Evolutionary conservation across 2,113 vertebrate species (phyloP).

Genomic region (Blennius ocellaris): DNA sequence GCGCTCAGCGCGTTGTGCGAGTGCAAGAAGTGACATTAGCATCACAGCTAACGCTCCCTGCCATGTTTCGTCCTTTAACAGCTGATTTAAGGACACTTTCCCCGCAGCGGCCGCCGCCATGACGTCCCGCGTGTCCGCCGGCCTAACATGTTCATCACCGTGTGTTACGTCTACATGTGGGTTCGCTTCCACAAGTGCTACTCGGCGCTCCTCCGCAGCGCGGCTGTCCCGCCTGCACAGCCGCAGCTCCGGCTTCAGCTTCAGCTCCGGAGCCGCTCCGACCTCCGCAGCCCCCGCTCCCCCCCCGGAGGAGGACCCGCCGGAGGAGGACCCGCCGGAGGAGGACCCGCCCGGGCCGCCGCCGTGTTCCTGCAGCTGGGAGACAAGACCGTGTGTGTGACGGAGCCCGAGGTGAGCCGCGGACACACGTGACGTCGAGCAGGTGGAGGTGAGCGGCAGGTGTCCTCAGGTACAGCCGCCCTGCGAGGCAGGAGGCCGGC

Average conservation of each 20-base stretch:
- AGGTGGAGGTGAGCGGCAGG: no score
- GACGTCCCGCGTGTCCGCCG: no score
- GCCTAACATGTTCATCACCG: constrained; percentile 90
- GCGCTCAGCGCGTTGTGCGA: no score
- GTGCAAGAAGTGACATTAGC: no score
- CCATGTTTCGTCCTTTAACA: no score
- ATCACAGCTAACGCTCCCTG: no score
- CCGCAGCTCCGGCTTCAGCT: constrained; percentile 82
- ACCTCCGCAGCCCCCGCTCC: background rate
- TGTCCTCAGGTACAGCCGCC: no score
- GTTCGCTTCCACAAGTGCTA: constrained; percentile 89
- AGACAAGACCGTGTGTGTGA: constrained; percentile 87
- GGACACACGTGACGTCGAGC: no score
- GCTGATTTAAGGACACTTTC: no score
- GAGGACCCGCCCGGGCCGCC: background rate
- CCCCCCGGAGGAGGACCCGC: constrained; percentile 1
- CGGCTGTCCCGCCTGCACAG: constrained; percentile 82
- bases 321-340: no score
- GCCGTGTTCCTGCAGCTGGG: constrained; percentile 85
- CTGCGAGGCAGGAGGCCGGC: no score
- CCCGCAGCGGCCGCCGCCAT: no score
- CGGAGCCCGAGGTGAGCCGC: constrained; percentile 86
- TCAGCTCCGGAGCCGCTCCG: constrained; percentile 71
- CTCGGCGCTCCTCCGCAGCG: constrained; percentile 84
- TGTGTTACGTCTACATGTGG: constrained; percentile 96